phyloP scores from a whole-genome alignment of 2,888 invertebrate genomes.

The Ypsolopha sequella region DNA sequence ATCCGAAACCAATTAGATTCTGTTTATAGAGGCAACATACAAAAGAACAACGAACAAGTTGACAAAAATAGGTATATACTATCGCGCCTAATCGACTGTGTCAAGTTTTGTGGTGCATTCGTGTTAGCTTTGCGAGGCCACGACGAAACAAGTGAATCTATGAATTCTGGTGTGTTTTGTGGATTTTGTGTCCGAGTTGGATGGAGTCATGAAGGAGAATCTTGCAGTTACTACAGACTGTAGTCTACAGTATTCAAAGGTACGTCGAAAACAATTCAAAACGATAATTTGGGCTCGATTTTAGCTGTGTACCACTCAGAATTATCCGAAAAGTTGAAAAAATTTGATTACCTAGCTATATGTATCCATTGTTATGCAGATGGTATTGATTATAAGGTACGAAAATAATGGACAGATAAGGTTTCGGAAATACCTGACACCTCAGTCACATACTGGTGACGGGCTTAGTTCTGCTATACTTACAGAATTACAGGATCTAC shows the following conservation, averaged over 20 bases:
- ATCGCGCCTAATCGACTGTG: slow-evolving; percentile 21
- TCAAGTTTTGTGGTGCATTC: slow-evolving; percentile 26
- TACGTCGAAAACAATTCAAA: slow-evolving; percentile 23
- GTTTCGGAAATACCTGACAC: slow-evolving; percentile 20
- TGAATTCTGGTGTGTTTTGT: slow-evolving; percentile 19
- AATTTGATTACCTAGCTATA: slow-evolving; percentile 18
- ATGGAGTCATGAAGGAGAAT: slow-evolving; percentile 17
- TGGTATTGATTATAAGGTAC: slow-evolving; percentile 21
- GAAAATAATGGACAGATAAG: slow-evolving; percentile 14
- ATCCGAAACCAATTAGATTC: slow-evolving; percentile 3
- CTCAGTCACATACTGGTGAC: slow-evolving; percentile 11
- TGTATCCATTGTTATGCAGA: slow-evolving; percentile 14
- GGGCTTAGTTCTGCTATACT: slow-evolving; percentile 9
- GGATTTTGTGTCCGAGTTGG: slow-evolving; percentile 21
- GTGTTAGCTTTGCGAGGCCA: slow-evolving; percentile 23
- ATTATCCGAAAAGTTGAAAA: slow-evolving; percentile 18
- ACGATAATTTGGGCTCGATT: slow-evolving; percentile 24
- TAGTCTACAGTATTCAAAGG: slow-evolving; percentile 23
- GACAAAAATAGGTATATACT: slow-evolving; percentile 15
- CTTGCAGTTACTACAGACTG: slow-evolving; percentile 15
- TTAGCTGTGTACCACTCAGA: slow-evolving; percentile 19
- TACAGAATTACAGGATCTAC: neutral
- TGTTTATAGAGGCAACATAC: slow-evolving; percentile 6
- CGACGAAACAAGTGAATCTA: slow-evolving; percentile 17
- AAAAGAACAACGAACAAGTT: slow-evolving; percentile 14